A percentile compares a stretch with the other conserved stretches of the same genome.
Evolutionary conservation across 1,140 invertebrate genomes (phyloP).

Genomic region (Lordiphosa clarofinis): DNA sequence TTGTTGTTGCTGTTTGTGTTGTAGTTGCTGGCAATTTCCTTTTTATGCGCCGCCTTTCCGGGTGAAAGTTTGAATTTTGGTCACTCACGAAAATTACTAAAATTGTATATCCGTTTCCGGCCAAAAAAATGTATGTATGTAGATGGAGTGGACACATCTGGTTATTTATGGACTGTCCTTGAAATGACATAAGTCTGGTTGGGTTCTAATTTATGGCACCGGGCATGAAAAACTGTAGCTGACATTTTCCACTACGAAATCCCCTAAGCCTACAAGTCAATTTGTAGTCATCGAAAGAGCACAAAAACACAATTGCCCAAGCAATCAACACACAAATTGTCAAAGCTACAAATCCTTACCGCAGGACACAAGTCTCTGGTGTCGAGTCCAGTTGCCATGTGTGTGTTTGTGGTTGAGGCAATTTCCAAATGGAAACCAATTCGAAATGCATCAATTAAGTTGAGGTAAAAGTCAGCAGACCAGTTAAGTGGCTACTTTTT

Average conservation of each 20-base stretch:
- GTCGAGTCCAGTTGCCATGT: not conserved
- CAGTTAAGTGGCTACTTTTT: conserved; percentile 44
- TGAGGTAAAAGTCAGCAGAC: conserved; percentile 9
- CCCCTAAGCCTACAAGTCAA: conserved; percentile 43
- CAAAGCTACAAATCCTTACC: conserved; percentile 23
- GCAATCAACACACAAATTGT: conserved; percentile 39
- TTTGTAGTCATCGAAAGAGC: conserved; percentile 24
- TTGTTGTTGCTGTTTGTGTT: conserved; percentile 6
- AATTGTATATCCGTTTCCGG: conserved; percentile 74
- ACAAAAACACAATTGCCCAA: conserved; percentile 30
- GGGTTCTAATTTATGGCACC: conserved; percentile 52
- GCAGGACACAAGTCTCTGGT: not conserved
- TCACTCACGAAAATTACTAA: conserved; percentile 72
- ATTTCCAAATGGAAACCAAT: conserved; percentile 36
- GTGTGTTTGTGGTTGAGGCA: conserved; percentile 1
- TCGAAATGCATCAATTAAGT: conserved; percentile 46
- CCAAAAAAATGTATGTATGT: conserved; percentile 4
- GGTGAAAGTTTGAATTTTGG: conserved; percentile 29
- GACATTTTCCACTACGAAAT: conserved; percentile 35
- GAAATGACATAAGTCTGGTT: conserved; percentile 11
- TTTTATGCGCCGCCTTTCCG: conserved; percentile 26
- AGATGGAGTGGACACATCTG: conserved; percentile 28
- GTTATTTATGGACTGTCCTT: conserved; percentile 52
- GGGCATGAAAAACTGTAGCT: conserved; percentile 12
- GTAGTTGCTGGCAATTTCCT: conserved; percentile 56